Evolutionary conservation across 2,888 invertebrate genomes (phyloP), one percentile per base, ranked within the genome.

Genomic region (Patella pellucida): DNA sequence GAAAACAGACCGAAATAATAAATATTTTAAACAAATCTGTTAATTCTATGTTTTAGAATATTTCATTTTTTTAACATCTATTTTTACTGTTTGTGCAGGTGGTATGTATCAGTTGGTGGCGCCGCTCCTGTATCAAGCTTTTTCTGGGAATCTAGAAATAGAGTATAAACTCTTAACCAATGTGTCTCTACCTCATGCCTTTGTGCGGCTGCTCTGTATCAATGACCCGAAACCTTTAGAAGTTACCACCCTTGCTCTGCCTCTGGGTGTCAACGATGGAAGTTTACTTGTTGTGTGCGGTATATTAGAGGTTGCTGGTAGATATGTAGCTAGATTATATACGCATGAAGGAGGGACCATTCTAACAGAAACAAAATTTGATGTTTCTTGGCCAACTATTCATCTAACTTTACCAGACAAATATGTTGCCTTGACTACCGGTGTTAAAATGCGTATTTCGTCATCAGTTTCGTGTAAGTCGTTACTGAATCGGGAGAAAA

Each of bases 251-350:
- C 79, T 84, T 68, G 82, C 82, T 11, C 76, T 85, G 11, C 79
- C 80, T 68, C 70, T 80, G 12, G 82, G 80, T 27, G 79, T 78
- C 69, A 78, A 78, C 31, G 74, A 80, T 12, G 86, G 86, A n/a
- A 79, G 72, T n/a, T 76, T 86, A 11, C 76, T 76, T 14, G 82
- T 88, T 15, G 74, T 81, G 0, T 89, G 89, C 79, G 89, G 89
- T 1, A 78, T 86, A 27, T 79, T 89, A 27, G 89, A 89, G 78
- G 82, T 84, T 54, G 87, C 88, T 4, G 88, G 87, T 7, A 72
- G 81, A 67, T 86, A 85, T 80, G 79, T 83, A 11, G 83, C 88
- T 73, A 83, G 84, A 68, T 82, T 88, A 83, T 85, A 81, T 74
- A 83, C 84, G 78, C 81, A 84, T 54, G 78, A 75, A n/a, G 84